Conservation (phyloP, 1,140 invertebrate genomes). For the Drosophila simulans region DNA sequence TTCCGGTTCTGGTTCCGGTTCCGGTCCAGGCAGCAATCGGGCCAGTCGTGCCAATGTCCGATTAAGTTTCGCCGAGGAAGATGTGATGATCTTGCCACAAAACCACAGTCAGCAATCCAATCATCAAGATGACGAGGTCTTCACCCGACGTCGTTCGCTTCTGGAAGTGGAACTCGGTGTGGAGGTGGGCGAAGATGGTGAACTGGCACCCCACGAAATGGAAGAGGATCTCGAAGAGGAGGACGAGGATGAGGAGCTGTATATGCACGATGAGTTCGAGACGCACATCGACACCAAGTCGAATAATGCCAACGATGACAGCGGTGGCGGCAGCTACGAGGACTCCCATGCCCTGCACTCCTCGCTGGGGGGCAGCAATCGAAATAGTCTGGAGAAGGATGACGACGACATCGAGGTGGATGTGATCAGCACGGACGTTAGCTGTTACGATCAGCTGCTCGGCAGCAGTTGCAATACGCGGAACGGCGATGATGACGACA, state of each 20-base stretch:
- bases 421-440: slow-evolving; percentile 83
- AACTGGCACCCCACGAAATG: slow-evolving; percentile 44
- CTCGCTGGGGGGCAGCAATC: slow-evolving; percentile 75
- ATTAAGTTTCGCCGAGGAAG: slow-evolving; percentile 79
- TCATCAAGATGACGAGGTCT: slow-evolving; percentile 64
- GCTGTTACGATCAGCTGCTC: slow-evolving; percentile 81
- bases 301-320: slow-evolving; percentile 83
- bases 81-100: slow-evolving; percentile 70
- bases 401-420: slow-evolving; percentile 83
- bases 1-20: not conserved
- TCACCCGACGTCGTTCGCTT: slow-evolving; percentile 65
- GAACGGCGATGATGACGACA: slow-evolving; percentile 77
- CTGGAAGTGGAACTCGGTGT: slow-evolving; percentile 75
- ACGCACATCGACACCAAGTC: slow-evolving; percentile 79
- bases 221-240: slow-evolving; percentile 55
- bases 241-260: slow-evolving; percentile 58
- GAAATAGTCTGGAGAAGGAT: slow-evolving; percentile 82
- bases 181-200: slow-evolving; percentile 79
- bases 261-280: slow-evolving; percentile 87
- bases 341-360: slow-evolving; percentile 81
- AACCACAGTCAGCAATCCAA: slow-evolving; percentile 14
- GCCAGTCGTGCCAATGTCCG: slow-evolving; percentile 65
- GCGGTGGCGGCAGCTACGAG: slow-evolving; percentile 82
- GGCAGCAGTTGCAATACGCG: slow-evolving; percentile 81
- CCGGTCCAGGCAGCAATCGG: slow-evolving; percentile 38